phyloP scores from a whole-genome alignment of 1,140 invertebrate genomes.

The Solen grandis region DNA sequence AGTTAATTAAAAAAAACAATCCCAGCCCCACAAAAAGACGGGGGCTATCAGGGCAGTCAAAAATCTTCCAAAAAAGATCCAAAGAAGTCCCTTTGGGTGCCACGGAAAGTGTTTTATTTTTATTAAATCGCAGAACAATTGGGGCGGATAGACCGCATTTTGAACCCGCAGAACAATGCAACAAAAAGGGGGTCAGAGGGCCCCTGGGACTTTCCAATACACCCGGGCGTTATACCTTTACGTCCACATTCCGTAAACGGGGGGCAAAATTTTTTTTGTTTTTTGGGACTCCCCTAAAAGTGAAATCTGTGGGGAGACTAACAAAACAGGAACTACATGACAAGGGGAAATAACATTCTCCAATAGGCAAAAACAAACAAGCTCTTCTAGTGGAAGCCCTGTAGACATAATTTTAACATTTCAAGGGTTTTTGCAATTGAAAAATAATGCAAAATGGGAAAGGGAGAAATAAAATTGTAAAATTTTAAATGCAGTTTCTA shows the following conservation, averaged over 20 bases:
- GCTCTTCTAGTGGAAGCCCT: conserved; percentile 7
- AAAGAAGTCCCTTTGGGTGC: no score
- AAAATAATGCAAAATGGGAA: not conserved
- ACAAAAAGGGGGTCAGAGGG: conserved; percentile 24
- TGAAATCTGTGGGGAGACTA: conserved; percentile 3
- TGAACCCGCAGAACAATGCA: conserved; percentile 11
- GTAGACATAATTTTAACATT: conserved; percentile 48
- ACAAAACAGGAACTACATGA: conserved; percentile 33
- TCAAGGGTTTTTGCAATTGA: no score
- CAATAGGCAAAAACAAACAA: conserved; percentile 4
- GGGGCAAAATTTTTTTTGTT: conserved; percentile 14
- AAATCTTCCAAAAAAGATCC: no score
- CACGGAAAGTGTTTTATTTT: not conserved
- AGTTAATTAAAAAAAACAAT: conserved; percentile 13
- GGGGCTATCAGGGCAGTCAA: not conserved
- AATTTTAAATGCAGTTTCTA: not conserved
- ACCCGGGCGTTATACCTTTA: not conserved
- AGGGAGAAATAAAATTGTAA: not conserved
- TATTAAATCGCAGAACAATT: conserved; percentile 51
- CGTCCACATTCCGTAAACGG: conserved; percentile 50
- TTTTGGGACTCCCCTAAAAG: not conserved
- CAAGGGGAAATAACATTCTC: conserved; percentile 45
- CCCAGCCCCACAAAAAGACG: not conserved
- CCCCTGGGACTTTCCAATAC: conserved; percentile 7
- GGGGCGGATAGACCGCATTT: not conserved